Evolutionary conservation across 1,140 invertebrate species (phyloP), one percentile per base, ranked within the genome.

Genomic region (Rhizoglyphus robini): DNA sequence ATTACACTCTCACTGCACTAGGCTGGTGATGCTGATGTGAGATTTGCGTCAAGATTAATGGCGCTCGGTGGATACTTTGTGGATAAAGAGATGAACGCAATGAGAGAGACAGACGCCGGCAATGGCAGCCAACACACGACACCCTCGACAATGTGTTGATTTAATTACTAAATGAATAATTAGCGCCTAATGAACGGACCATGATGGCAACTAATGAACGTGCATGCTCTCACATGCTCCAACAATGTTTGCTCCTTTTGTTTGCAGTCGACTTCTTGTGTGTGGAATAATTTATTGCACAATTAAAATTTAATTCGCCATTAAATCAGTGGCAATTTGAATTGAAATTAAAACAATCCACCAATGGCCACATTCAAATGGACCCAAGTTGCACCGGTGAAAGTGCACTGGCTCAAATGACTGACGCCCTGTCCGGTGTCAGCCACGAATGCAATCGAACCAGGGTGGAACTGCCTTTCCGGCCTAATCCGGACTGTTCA

Each of bases 61-160:
- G 58, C 58, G n/a, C 58, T 51, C 29, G 20, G 48, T 27, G 1
- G 13, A 2, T 51, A 23, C 29, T 51, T 20, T n/a, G 23, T 23
- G 48, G 48, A 51, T 51, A 51, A 51, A 51, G 48, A 51, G 2
- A 51, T 13, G 15, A 51, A 4, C 15, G 47, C 1, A 5, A 49
- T 5, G 48, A 23, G 18, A 27, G 2, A 20, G 48, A 23, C 13
- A 27, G 13, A 51, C 15, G 29, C 8, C 2, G 48, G 29, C 2
- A 51, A 11, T 11, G 47, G 25, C 5, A 11, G 4, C 4, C 47
- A n/a, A 27, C 15, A 60, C 58, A 60, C 58, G 25, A 59, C 57
- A 59, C 57, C n/a, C n/a, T n/a, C 8, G 25, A 59, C 57, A 60
- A 60, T 60, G 58, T 60, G 58, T 60, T 60, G 58, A 60, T 60